These are phyloP conservation scores for Rutilus rutilus DNA, from an alignment of 2,113 vertebrate species.

Conservation along the genomic window DNA sequence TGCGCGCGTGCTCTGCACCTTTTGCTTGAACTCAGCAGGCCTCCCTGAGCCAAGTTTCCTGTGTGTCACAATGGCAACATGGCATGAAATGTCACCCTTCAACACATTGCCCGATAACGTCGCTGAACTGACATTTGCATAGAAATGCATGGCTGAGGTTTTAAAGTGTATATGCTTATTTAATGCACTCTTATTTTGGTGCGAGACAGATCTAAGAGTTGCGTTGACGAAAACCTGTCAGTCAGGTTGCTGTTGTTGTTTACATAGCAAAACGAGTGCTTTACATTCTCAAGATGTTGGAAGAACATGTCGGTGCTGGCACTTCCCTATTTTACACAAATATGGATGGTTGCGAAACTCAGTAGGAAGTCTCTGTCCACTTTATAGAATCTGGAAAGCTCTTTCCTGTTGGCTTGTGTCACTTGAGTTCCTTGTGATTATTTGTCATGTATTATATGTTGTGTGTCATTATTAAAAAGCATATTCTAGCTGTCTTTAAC, in stretches of 20 bases:
- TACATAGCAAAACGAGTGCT: constrained; percentile 3
- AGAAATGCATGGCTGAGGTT: neutral
- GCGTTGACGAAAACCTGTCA: neutral
- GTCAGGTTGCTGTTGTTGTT: constrained; percentile 7
- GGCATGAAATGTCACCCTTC: neutral
- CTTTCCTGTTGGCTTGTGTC: neutral
- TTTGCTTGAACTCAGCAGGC: constrained; percentile 29
- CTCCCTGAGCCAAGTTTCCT: neutral
- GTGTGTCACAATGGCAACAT: neutral
- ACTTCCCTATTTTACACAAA: constrained; percentile 10
- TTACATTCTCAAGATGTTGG: constrained; percentile 10
- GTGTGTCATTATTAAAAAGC: too few species aligned
- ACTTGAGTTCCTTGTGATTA: too few species aligned
- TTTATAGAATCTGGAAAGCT: neutral
- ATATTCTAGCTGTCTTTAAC: too few species aligned
- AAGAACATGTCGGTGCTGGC: neutral
- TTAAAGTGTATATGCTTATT: neutral
- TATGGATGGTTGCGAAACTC: neutral
- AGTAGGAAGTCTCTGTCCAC: neutral
- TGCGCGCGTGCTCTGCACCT: neutral
- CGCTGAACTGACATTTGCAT: neutral
- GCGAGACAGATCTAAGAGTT: neutral
- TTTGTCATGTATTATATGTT: too few species aligned
- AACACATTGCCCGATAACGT: neutral
- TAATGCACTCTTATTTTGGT: neutral